Percentiles rank a stretch among this genome's conserved stretches.
Conservation (phyloP, 2,888 invertebrate species). For the Eucera pruinosa region DNA sequence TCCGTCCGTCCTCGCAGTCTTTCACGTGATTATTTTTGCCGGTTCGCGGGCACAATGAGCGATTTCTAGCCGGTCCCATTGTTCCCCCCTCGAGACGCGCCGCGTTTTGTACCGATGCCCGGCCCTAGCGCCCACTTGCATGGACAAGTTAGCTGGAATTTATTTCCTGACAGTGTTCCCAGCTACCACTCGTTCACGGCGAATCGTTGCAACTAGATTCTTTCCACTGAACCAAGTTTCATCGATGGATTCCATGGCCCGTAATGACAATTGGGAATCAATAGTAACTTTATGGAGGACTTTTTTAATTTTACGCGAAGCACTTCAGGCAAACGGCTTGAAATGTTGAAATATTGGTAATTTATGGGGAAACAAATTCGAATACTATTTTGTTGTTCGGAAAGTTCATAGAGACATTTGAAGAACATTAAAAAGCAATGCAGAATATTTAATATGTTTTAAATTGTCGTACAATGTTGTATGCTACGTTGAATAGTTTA, state of each 20-base stretch:
- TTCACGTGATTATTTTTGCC: conserved; percentile 78
- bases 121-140: conserved; percentile 68
- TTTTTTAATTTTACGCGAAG: too few species aligned
- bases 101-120: conserved; percentile 69
- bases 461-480: too few species aligned
- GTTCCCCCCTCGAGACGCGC: conserved; percentile 74
- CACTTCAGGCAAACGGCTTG: not conserved
- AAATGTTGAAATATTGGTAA: not conserved
- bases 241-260: not conserved
- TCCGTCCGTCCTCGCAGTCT: conserved; percentile 73
- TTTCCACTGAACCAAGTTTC: not conserved
- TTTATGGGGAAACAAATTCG: too few species aligned
- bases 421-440: too few species aligned
- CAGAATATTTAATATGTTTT: too few species aligned
- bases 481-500: too few species aligned
- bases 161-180: conserved; percentile 61
- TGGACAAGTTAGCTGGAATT: conserved; percentile 66
- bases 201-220: conserved; percentile 5
- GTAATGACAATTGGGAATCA: not conserved
- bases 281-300: too few species aligned
- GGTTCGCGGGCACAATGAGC: conserved; percentile 77
- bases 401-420: too few species aligned
- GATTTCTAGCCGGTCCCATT: conserved; percentile 77
- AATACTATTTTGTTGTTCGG: too few species aligned
- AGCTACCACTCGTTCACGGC: conserved; percentile 11